These are phyloP conservation scores for Platalea minor DNA, from an alignment of 2,797 vertebrate genomes.

Conservation along the genomic window DNA sequence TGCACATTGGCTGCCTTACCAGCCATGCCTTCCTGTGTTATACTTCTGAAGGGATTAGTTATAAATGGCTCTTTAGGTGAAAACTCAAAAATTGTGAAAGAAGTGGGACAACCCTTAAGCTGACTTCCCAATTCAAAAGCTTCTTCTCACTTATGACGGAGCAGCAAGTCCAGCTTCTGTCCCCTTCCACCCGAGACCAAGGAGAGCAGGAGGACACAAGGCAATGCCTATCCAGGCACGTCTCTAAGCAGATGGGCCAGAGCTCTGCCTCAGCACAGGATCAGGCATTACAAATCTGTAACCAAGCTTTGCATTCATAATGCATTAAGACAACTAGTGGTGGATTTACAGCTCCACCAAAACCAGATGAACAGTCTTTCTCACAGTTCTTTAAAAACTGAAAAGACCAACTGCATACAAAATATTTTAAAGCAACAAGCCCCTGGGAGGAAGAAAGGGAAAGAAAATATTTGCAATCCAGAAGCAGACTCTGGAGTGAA, in stretches of 20 bases:
- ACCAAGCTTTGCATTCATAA: neutral
- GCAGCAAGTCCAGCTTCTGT: neutral
- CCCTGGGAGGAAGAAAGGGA: neutral
- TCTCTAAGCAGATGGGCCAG: neutral
- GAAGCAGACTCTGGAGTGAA: neutral
- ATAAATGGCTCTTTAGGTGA: neutral
- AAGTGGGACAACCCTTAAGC: neutral
- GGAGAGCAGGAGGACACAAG: neutral
- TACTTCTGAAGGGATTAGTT: neutral
- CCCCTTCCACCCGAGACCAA: neutral
- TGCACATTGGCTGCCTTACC: neutral
- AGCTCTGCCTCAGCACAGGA: neutral
- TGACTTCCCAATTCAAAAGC: neutral
- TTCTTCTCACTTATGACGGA: neutral
- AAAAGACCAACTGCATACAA: neutral
- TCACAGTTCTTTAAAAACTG: neutral
- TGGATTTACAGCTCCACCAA: neutral
- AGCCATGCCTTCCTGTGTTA: neutral
- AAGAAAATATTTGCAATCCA: neutral
- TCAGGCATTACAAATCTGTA: neutral
- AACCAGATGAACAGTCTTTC: neutral
- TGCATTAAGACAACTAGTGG: neutral
- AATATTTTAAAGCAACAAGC: neutral
- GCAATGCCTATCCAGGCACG: neutral
- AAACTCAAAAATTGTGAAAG: neutral